These are phyloP conservation scores for Forbesichthys agassizii DNA, from an alignment of 2,113 vertebrate genomes.

Conservation along the genomic window DNA sequence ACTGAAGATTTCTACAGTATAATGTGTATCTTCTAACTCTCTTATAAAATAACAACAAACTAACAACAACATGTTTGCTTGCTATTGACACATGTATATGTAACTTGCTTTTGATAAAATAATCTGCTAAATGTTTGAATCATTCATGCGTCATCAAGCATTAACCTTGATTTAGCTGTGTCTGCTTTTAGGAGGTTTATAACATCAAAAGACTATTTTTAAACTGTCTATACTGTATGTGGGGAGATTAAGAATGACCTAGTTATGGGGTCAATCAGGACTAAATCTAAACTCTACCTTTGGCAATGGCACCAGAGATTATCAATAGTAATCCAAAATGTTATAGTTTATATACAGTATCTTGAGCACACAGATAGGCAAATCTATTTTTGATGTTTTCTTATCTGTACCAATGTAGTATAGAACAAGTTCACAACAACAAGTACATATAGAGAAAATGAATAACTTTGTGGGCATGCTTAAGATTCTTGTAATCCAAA, in stretches of 20 bases:
- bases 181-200: conserved; percentile 40
- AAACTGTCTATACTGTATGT: conserved; percentile 53
- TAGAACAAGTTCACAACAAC: too few relatives aligned
- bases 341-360: conserved; percentile 42
- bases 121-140: conserved; percentile 9
- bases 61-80: too few relatives aligned
- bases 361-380: conserved; percentile 51
- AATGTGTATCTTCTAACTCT: too few relatives aligned
- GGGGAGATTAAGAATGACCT: conserved; percentile 70
- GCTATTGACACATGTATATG: too few relatives aligned
- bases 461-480: not conserved
- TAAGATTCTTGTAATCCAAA: conserved; percentile 44
- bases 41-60: too few relatives aligned
- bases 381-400: conserved; percentile 27
- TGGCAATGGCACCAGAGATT: conserved; percentile 66
- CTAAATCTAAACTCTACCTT: conserved; percentile 67
- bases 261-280: conserved; percentile 61
- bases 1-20: too few relatives aligned
- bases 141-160: conserved; percentile 21
- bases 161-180: conserved; percentile 21
- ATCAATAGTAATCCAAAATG: conserved; percentile 75
- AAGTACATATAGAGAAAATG: not conserved
- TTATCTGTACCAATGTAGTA: not conserved
- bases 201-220: conserved; percentile 50
- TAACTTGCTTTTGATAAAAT: too few relatives aligned